phyloP scores from a whole-genome alignment of 2,888 invertebrate species.

The Endomychus coccineus region DNA sequence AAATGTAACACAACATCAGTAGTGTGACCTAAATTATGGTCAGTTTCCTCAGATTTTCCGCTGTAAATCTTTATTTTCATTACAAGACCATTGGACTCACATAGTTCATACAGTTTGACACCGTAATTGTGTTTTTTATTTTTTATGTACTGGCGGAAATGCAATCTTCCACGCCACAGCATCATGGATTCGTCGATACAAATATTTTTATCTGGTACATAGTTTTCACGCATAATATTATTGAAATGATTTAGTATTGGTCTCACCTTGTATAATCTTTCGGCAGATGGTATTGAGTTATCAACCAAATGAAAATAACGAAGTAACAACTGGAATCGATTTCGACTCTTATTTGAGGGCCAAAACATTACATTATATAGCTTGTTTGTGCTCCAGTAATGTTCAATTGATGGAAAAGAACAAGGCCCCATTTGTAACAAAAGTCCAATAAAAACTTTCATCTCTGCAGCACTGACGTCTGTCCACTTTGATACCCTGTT shows the following conservation, averaged over 20 bases:
- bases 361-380: slow-evolving; percentile 19
- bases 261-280: slow-evolving; percentile 26
- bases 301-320: slow-evolving; percentile 19
- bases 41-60: too few species aligned
- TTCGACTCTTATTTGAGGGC: slow-evolving; percentile 19
- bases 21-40: slow-evolving; percentile 22
- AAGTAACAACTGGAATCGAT: slow-evolving; percentile 18
- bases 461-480: too few species aligned
- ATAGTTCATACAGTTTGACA: slow-evolving; percentile 29
- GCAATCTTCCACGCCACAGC: slow-evolving; percentile 24
- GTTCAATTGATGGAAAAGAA: too few species aligned
- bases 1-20: slow-evolving; percentile 25
- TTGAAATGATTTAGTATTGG: slow-evolving; percentile 28
- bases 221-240: slow-evolving; percentile 26
- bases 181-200: slow-evolving; percentile 25
- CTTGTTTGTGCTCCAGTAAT: slow-evolving; percentile 22
- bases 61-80: slow-evolving; percentile 24
- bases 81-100: slow-evolving; percentile 23
- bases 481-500: too few species aligned
- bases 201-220: slow-evolving; percentile 24
- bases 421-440: slow-evolving; percentile 21
- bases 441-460: too few species aligned
- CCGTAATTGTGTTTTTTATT: slow-evolving; percentile 26
- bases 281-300: slow-evolving; percentile 19
- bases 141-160: slow-evolving; percentile 26